Base-by-base conservation (phyloP, 1,140 invertebrate genomes). In the Riptortus pedestris region DNA sequence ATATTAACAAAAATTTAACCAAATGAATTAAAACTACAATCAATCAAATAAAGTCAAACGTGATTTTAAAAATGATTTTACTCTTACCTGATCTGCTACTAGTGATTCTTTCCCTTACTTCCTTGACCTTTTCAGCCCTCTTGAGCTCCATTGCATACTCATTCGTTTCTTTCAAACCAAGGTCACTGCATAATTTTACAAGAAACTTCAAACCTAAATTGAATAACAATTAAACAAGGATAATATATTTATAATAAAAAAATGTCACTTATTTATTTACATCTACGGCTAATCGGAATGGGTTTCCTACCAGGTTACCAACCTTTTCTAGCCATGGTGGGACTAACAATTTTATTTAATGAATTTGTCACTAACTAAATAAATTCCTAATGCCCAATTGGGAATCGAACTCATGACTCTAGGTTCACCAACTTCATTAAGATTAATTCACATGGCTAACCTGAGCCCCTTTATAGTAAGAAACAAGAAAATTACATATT, bases 71-170 rank as follows among this genome's bases (percentile, higher is more conserved):
- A 38, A 51, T 38, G 31, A 14, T 38, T 38, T 38, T 38, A 38
- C 1, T 33, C 38, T 67, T 74, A 74, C 79, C 80, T 66, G 81
- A 80, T 66, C 80, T 72, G 70, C 79, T 77, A 69, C 83, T 80
- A 59, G 79, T 72, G 69, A 81, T 73, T 67, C 82, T 72, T 70
- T 84, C 79, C 71, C 83, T 76, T 61, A 81, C 80, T 76, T 91
- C 83, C 70, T 85, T 84, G n/a, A 83, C 73, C 75, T 88, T 87
- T 72, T 96, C 91, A 26, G 86, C 81, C 71, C 88, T 86, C 70
- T 89, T 87, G 69, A 96, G 78, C 72, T 91, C 89, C 38, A 81
- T 73, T 7, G 83, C 79, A 73, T 93, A 96, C 20, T 88, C 81
- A 66, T 83, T 80, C 4, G 85, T 83, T 72, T 93, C 90, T 67